Conservation (phyloP, 2,797 vertebrate species). For the Notolabrus celidotus region DNA sequence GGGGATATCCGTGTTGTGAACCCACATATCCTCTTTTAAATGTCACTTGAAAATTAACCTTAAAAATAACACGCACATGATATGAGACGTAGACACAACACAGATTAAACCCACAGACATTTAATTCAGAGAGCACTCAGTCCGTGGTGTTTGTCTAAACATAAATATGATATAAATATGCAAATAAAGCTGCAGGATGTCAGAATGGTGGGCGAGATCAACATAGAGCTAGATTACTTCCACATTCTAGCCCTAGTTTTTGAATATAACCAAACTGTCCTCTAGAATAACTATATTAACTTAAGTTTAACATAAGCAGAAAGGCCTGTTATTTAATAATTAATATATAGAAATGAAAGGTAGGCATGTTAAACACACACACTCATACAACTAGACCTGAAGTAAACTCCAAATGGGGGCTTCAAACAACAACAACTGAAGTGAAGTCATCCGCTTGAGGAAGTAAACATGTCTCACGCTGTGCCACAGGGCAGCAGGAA, state of each 20-base stretch:
- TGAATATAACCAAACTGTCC: conserved; percentile 23
- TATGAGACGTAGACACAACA: conserved; percentile 16
- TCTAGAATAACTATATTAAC: conserved; percentile 9
- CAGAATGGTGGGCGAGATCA: conserved; percentile 25
- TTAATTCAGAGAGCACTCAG: conserved; percentile 18
- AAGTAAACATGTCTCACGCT: conserved; percentile 56
- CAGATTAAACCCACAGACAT: conserved; percentile 20
- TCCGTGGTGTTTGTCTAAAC: conserved; percentile 12
- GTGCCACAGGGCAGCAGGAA: conserved; percentile 74
- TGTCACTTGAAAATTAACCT: conserved; percentile 30
- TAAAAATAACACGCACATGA: conserved; percentile 32
- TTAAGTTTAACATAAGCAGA: background rate
- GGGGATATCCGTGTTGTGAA: conserved; percentile 56
- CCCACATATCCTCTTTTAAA: conserved; percentile 49
- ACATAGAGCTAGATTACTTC: conserved; percentile 1
- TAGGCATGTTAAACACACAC: background rate
- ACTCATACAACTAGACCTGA: background rate
- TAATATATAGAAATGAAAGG: background rate
- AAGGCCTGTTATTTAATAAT: background rate
- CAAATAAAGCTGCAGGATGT: conserved; percentile 26
- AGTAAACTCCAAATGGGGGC: background rate
- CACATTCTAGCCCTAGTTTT: conserved; percentile 26
- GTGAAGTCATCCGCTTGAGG: conserved; percentile 41
- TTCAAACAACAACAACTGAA: conserved; percentile 33
- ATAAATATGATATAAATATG: conserved; percentile 11